phyloP scores from a whole-genome alignment of 2,797 vertebrate genomes.

The Catostomus latipinnis region DNA sequence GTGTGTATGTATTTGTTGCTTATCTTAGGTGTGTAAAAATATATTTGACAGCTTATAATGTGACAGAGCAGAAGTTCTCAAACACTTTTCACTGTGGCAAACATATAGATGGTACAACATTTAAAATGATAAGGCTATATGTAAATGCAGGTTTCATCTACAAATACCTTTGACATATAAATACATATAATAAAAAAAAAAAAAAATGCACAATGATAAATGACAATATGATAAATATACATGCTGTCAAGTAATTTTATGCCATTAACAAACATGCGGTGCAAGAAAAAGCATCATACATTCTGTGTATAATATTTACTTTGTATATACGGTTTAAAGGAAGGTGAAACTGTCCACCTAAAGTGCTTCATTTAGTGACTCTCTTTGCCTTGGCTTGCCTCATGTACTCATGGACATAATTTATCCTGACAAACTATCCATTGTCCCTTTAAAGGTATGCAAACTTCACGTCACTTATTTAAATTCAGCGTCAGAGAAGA shows the following conservation, averaged over 20 bases:
- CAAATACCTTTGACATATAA: conserved; percentile 42
- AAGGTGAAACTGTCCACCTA: conserved; percentile 71
- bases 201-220: conserved; percentile 30
- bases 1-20: background rate
- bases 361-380: conserved; percentile 74
- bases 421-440: conserved; percentile 21
- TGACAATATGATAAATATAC: conserved; percentile 53
- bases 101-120: conserved; percentile 21
- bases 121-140: conserved; percentile 36
- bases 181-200: conserved; percentile 41
- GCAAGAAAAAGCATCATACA: conserved; percentile 41
- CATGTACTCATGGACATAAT: background rate
- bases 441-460: conserved; percentile 11
- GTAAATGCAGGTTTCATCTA: conserved; percentile 36
- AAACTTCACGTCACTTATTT: conserved; percentile 8
- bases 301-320: conserved; percentile 71
- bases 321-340: conserved; percentile 77
- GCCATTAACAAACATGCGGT: conserved; percentile 30
- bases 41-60: no score
- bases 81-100: conserved; percentile 15
- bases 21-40: background rate
- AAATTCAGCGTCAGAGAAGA: conserved; percentile 41
- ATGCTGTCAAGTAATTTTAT: conserved; percentile 49
- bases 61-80: background rate
- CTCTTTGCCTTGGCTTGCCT: conserved; percentile 34